A percentile compares a stretch with the other conserved stretches of the same genome.
These are phyloP conservation scores for Corvus cornix DNA, from an alignment of 2,113 vertebrate species.

Conservation along the genomic window DNA sequence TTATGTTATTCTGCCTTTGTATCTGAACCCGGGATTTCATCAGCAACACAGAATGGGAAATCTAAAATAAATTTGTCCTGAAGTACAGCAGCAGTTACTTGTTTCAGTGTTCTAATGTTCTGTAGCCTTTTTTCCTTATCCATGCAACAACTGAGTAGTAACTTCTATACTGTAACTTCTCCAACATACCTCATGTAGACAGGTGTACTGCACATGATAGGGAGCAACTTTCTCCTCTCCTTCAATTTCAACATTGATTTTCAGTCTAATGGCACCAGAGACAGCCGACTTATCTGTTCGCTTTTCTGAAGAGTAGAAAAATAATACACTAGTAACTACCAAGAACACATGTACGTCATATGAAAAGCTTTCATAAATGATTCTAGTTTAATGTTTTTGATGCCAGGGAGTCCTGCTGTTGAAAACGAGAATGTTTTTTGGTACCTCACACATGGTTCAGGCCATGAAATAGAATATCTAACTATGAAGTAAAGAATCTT, in stretches of 20 bases:
- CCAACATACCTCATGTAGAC: slow-evolving; percentile 90
- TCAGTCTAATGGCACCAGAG: slow-evolving; percentile 92
- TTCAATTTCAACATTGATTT: slow-evolving; percentile 97
- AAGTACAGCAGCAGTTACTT: not conserved
- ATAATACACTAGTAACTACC: not conserved
- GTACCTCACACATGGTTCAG: not conserved
- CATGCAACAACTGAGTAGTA: not conserved
- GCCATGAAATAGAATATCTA: not conserved
- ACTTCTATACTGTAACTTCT: not conserved
- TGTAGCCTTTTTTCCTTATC: not conserved
- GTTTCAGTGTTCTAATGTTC: not conserved
- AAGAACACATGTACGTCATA: not conserved
- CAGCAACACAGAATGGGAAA: not conserved
- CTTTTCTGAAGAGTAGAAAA: slow-evolving; percentile 81
- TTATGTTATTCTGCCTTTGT: not conserved
- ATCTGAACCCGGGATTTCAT: not conserved
- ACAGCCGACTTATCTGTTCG: slow-evolving; percentile 96
- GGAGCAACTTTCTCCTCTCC: slow-evolving; percentile 96
- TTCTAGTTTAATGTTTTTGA: not conserved
- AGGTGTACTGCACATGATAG: slow-evolving; percentile 96
- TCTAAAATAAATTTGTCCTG: not conserved
- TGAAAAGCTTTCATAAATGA: not conserved
- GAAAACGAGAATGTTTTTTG: not conserved
- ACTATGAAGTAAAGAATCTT: not conserved
- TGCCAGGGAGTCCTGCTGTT: not conserved